phyloP scores from a whole-genome alignment of 2,888 invertebrate genomes.

The Andrena bucephala region DNA sequence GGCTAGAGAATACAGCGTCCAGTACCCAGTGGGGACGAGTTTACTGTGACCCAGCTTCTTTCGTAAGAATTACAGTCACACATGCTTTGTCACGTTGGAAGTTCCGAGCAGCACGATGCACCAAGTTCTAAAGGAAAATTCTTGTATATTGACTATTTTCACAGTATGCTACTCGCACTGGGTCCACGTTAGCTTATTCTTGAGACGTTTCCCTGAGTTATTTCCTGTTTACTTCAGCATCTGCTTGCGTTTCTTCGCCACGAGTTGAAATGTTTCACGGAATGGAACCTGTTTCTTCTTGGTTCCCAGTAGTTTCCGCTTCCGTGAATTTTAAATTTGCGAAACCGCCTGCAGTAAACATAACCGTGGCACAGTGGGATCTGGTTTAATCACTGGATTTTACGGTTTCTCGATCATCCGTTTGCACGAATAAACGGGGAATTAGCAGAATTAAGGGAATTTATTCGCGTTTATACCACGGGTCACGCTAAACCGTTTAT shows the following conservation, averaged over 20 bases:
- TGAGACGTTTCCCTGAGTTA: constrained; percentile 30
- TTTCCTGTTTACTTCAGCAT: constrained; percentile 43
- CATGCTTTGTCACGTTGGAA: not conserved
- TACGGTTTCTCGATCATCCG: constrained; percentile 29
- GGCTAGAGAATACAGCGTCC: no score
- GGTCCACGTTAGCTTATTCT: constrained; percentile 37
- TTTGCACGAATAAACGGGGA: not conserved
- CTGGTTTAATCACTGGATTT: constrained; percentile 37
- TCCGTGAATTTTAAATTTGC: constrained; percentile 38
- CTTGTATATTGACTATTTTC: not conserved
- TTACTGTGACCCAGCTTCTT: not conserved
- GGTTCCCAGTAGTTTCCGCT: constrained; percentile 22
- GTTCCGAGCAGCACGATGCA: not conserved
- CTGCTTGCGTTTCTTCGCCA: constrained; percentile 24
- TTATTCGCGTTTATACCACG: not conserved
- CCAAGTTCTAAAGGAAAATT: constrained; percentile 1
- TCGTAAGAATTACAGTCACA: not conserved
- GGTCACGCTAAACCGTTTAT: not conserved
- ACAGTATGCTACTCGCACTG: not conserved
- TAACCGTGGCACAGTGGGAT: not conserved
- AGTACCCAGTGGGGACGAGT: not conserved
- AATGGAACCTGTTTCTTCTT: constrained; percentile 24
- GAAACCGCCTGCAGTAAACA: constrained; percentile 4
- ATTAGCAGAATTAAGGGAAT: constrained; percentile 15
- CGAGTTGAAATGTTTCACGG: not conserved